A percentile compares a stretch with the other conserved stretches of the same genome.
phyloP scores from a whole-genome alignment of 1,140 invertebrate genomes.

The Hyphantria cunea region DNA sequence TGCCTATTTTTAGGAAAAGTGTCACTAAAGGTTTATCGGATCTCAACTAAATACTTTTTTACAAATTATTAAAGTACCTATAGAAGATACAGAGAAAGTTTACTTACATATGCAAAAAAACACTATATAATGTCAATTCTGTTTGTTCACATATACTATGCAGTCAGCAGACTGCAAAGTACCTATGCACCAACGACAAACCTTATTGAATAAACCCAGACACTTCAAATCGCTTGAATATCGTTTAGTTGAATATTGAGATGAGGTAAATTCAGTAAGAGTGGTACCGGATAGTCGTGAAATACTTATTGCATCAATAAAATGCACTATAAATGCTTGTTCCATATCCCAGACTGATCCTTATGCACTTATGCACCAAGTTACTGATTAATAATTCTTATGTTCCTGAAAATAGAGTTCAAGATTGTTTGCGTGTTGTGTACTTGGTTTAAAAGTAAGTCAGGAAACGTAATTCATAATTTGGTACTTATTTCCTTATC shows the following conservation, averaged over 20 bases:
- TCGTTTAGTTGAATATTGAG: constrained; percentile 4
- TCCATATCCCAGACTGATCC: constrained; percentile 45
- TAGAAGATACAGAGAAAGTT: too few species aligned
- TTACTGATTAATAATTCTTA: constrained; percentile 3
- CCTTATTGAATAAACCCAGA: background rate
- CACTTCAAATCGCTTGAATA: constrained; percentile 13
- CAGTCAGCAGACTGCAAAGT: too few species aligned
- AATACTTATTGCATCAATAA: constrained; percentile 68
- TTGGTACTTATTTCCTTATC: too few species aligned
- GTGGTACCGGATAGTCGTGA: constrained; percentile 34
- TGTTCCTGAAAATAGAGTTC: constrained; percentile 10
- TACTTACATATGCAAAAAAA: too few species aligned
- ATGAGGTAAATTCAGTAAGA: constrained; percentile 6
- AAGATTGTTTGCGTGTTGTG: background rate
- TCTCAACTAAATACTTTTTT: too few species aligned
- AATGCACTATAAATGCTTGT: constrained; percentile 51
- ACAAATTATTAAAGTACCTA: too few species aligned
- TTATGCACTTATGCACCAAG: constrained; percentile 28
- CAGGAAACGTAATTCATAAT: too few species aligned
- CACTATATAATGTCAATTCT: too few species aligned
- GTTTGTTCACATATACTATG: too few species aligned
- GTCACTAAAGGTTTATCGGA: too few species aligned
- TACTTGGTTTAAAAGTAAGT: too few species aligned
- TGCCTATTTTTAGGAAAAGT: too few species aligned
- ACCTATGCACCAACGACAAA: background rate